A percentile compares a stretch with the other conserved stretches of the same genome.
phyloP scores from a whole-genome alignment of 53 echinoderm and acorn worm genomes.

The Crossaster papposus region DNA sequence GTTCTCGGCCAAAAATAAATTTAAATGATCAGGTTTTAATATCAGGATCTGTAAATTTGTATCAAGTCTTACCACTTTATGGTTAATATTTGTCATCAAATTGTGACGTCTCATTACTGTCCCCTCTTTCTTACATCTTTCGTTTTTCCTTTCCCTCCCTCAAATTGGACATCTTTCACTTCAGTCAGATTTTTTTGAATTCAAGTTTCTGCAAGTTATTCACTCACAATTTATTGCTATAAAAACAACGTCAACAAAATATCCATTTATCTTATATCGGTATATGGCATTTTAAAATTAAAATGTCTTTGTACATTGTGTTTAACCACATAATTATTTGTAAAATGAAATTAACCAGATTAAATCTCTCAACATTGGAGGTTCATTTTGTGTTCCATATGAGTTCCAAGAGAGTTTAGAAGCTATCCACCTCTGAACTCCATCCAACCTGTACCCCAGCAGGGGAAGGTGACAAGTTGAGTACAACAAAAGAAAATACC shows the following conservation, averaged over 20 bases:
- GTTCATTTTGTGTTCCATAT: background rate
- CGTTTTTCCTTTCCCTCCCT: background rate
- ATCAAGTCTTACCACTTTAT: background rate
- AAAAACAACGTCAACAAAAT: too few species aligned
- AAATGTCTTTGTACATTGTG: too few species aligned
- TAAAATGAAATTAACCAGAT: too few species aligned
- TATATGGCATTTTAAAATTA: too few species aligned
- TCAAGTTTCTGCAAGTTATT: too few species aligned
- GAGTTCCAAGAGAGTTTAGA: background rate
- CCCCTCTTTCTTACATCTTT: background rate
- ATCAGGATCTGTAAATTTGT: too few species aligned
- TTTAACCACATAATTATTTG: too few species aligned
- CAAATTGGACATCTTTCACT: background rate
- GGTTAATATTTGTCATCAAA: background rate
- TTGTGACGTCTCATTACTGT: background rate
- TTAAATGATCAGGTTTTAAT: too few species aligned
- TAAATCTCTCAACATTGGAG: too few species aligned
- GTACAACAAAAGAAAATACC: slow-evolving; percentile 26
- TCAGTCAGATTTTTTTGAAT: background rate
- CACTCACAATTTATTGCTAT: too few species aligned
- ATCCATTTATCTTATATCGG: too few species aligned
- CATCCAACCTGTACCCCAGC: slow-evolving; percentile 12
- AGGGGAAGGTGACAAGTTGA: slow-evolving; percentile 49
- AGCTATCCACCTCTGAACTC: background rate
- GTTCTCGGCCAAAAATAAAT: too few species aligned